Conservation (phyloP, 2,888 invertebrate genomes). For the Meta bourneti region DNA sequence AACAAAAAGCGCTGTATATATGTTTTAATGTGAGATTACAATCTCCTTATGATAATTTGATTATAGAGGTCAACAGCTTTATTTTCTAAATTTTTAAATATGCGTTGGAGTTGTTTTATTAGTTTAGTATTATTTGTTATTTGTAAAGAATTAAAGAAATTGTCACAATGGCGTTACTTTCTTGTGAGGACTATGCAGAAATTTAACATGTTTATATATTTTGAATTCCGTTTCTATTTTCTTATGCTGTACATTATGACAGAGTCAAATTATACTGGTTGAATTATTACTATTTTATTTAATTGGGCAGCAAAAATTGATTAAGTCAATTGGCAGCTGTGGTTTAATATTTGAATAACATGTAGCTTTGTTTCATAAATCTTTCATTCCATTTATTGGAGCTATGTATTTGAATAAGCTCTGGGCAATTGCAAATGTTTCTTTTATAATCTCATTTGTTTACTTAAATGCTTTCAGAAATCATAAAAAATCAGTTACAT, state of each 20-base stretch:
- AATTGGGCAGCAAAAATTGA: not conserved
- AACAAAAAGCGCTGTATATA: conserved; percentile 23
- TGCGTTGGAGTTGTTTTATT: not conserved
- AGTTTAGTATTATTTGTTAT: not conserved
- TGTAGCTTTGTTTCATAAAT: too few relatives aligned
- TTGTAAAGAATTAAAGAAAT: not conserved
- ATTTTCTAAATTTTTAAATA: not conserved
- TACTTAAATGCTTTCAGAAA: not conserved
- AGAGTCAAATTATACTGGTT: not conserved
- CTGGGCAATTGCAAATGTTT: not conserved
- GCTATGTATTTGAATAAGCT: too few relatives aligned
- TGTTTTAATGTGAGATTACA: conserved; percentile 16
- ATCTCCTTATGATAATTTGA: not conserved
- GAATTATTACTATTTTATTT: not conserved
- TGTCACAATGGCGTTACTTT: not conserved
- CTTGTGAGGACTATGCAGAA: not conserved
- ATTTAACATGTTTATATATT: not conserved
- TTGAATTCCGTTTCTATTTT: not conserved
- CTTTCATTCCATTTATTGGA: too few relatives aligned
- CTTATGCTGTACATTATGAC: not conserved
- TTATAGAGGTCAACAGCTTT: not conserved
- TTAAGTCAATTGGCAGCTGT: not conserved
- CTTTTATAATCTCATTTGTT: not conserved
- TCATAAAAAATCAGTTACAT: not conserved
- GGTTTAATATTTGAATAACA: too few relatives aligned